Percentiles rank a stretch among this genome's conserved stretches.
phyloP scores from a whole-genome alignment of 2,113 vertebrate genomes.

The Thermophis baileyi region DNA sequence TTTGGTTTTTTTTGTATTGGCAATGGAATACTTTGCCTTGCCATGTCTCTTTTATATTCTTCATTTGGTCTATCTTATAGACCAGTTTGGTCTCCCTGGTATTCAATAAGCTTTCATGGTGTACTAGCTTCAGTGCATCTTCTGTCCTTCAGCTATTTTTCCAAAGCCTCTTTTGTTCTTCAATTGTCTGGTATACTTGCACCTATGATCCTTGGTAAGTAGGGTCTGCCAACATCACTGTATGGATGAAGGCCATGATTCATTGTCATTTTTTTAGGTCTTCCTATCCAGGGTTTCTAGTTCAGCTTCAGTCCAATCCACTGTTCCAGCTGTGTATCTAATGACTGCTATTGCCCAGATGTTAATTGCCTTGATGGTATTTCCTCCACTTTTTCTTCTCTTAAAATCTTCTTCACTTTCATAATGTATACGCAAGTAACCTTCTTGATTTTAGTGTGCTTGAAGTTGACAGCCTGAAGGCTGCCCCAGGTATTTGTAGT shows the following conservation, averaged over 20 bases:
- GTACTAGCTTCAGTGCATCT: not conserved
- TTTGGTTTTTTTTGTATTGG: not conserved
- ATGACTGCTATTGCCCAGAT: not conserved
- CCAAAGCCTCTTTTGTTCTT: not conserved
- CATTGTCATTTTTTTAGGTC: not conserved
- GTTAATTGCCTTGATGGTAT: not conserved
- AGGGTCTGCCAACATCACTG: not conserved
- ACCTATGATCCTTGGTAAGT: not conserved
- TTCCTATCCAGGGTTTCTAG: not conserved
- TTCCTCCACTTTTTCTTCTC: not conserved
- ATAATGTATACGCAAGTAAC: not conserved
- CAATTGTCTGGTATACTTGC: not conserved
- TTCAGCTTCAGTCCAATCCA: not conserved
- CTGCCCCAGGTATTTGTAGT: not conserved
- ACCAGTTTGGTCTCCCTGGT: not conserved
- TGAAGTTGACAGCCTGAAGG: not conserved
- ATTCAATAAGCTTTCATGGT: not conserved
- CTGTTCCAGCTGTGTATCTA: not conserved
- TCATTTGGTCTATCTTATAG: not conserved
- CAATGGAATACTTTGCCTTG: not conserved
- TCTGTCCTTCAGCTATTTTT: not conserved
- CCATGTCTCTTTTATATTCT: not conserved
- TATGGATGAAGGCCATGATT: not conserved
- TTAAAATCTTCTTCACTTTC: not conserved
- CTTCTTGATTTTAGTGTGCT: not conserved